Base-by-base conservation (phyloP, 2,797 vertebrate species). In the Sibirionetta formosa region DNA sequence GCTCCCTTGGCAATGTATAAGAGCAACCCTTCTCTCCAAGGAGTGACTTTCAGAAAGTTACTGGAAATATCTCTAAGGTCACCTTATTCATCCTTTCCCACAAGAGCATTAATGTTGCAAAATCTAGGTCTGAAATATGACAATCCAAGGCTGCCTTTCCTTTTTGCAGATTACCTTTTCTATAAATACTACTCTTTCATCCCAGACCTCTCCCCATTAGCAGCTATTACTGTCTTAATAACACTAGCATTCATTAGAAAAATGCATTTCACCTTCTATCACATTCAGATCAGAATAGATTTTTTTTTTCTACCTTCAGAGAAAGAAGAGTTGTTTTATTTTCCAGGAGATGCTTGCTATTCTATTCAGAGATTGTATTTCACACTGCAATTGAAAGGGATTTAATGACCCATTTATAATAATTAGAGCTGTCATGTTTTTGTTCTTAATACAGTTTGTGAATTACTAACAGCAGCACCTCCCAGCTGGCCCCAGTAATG, bases 361-460 rank as follows among this genome's bases (percentile, higher is more conserved):
- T 89, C 86, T 94, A 88, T 96, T 89, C 84, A 89, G 90, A 85
- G 79, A 88, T 60, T 79, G 50, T 77, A 93, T 91, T 97, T 94
- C 76, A 90, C 33, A 38, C 38, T 71, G 48, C 54, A 86, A 79
- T 87, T 70, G 66, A 71, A 94, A 90, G 11, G 33, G 64, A 81
- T 93, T 96, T 97, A 97, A 95, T 83, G 86, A 91, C 68, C 86
- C 94, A 96, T 97, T 94, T 85, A 70, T 94, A 95, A 92, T 81
- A 93, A 96, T 96, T 94, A 94, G 50, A 92, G 40, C 65, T 91
- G 65, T 81, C 35, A 0, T 89, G 94, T 36, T 87, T 96, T 94
- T 92, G 27, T 89, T 91, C 88, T 83, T 94, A 48, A 94, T 69
- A 69, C 65, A 60, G 95, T 94, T 94, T 94, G 76, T 82, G 87